These are phyloP conservation scores for Zaprionus ghesquierei DNA, from an alignment of 1,140 invertebrate genomes.

Conservation along the genomic window DNA sequence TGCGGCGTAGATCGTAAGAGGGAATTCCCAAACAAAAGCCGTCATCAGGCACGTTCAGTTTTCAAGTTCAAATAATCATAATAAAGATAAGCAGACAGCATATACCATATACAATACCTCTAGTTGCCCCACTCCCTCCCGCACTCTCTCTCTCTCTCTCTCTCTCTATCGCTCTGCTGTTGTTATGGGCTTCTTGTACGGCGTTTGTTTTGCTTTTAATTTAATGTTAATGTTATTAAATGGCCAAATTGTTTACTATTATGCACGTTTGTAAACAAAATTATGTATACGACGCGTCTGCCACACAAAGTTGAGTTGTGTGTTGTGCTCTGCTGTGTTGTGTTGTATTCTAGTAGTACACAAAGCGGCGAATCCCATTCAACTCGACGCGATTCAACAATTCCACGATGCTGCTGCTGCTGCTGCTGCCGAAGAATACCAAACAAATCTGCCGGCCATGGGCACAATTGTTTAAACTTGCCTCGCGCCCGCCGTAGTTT, in stretches of 20 bases:
- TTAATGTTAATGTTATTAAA: constrained; percentile 82
- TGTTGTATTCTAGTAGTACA: constrained; percentile 43
- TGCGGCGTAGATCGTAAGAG: constrained; percentile 3
- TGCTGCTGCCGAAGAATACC: constrained; percentile 29
- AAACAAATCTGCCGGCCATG: constrained; percentile 49
- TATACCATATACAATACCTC: constrained; percentile 28
- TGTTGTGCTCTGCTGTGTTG: too few species aligned
- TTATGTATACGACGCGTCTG: constrained; percentile 74
- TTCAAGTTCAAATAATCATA: constrained; percentile 81
- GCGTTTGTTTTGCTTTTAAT: constrained; percentile 77
- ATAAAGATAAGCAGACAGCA: constrained; percentile 72
- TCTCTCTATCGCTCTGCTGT: background rate
- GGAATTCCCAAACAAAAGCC: constrained; percentile 78
- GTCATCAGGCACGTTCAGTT: constrained; percentile 60
- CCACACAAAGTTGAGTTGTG: constrained; percentile 42
- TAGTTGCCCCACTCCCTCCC: background rate
- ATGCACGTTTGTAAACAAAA: constrained; percentile 79
- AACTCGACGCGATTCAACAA: background rate
- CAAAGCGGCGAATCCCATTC: constrained; percentile 51
- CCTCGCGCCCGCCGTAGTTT: constrained; percentile 62
- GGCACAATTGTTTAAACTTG: constrained; percentile 70
- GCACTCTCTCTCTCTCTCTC: background rate
- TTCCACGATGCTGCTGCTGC: background rate
- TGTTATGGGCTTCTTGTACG: constrained; percentile 47
- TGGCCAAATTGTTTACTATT: constrained; percentile 82